These are phyloP conservation scores for Archilochus colubris DNA, from an alignment of 2,113 vertebrate genomes.

Conservation along the genomic window DNA sequence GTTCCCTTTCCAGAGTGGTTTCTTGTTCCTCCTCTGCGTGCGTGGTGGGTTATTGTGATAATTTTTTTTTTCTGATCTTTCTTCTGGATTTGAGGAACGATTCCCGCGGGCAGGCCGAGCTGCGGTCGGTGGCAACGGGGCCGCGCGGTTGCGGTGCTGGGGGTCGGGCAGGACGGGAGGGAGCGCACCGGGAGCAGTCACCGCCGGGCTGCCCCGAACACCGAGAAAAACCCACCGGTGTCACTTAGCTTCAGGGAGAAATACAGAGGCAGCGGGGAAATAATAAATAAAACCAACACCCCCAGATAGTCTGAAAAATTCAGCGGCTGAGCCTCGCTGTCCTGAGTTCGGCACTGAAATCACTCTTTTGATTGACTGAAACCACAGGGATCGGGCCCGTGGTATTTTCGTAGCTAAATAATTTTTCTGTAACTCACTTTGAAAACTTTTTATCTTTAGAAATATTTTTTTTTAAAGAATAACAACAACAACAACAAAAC, in stretches of 20 bases:
- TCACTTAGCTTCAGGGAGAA: no score
- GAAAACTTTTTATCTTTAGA: conserved; percentile 14
- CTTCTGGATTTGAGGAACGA: background rate
- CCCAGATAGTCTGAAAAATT: background rate
- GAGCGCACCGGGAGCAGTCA: no score
- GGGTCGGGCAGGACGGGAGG: background rate
- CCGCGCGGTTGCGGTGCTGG: background rate
- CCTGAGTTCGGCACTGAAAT: background rate
- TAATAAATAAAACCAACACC: background rate
- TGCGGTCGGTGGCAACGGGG: background rate
- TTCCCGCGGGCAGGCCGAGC: background rate
- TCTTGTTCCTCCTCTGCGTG: conserved; percentile 1
- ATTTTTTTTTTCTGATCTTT: background rate
- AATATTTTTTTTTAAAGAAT: background rate
- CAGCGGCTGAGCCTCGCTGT: background rate
- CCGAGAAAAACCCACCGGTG: no score
- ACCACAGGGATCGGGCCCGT: background rate
- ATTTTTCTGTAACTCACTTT: background rate
- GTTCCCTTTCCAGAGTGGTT: background rate
- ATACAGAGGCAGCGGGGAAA: background rate
- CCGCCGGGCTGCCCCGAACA: no score
- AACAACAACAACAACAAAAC: conserved; percentile 6
- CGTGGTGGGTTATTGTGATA: background rate
- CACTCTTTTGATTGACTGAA: background rate
- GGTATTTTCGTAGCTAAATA: background rate